Conservation (phyloP, 2,113 vertebrate species). For the Cinclus mexicanus region DNA sequence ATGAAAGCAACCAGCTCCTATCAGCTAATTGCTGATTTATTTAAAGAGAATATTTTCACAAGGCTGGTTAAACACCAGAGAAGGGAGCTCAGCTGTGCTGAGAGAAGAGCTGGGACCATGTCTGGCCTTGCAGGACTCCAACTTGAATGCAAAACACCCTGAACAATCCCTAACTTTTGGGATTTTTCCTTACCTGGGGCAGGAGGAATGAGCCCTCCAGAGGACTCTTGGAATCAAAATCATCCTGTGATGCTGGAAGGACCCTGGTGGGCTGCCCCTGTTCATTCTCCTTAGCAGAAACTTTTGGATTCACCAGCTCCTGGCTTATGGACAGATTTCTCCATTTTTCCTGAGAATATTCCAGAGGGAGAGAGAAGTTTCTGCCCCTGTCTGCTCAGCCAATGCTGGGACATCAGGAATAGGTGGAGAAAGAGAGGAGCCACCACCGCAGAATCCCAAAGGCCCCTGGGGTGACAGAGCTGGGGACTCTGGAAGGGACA, state of each 20-base stretch:
- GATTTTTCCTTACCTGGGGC: not conserved
- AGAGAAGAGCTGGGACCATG: not conserved
- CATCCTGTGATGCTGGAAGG: not conserved
- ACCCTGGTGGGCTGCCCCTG: not conserved
- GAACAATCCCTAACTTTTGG: not conserved
- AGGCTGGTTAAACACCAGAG: not conserved
- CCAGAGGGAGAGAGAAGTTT: not conserved
- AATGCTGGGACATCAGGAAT: accelerated
- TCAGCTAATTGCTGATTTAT: not conserved
- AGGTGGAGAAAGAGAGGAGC: not conserved
- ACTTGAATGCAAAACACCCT: not conserved
- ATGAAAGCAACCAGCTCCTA: not conserved
- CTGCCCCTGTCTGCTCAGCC: not conserved
- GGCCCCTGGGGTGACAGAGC: not conserved
- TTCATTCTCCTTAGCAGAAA: accelerated
- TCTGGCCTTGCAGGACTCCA: not conserved
- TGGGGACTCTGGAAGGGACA: not conserved
- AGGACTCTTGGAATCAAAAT: accelerated
- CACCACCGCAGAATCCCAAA: not conserved
- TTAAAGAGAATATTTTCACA: not conserved
- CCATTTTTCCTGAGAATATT: accelerated
- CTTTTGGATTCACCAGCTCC: not conserved
- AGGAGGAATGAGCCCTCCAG: not conserved
- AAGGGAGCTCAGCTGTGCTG: not conserved
- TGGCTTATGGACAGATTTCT: not conserved